Conservation (phyloP, 2,113 vertebrate species). For the Hippocampus guttulatus region DNA sequence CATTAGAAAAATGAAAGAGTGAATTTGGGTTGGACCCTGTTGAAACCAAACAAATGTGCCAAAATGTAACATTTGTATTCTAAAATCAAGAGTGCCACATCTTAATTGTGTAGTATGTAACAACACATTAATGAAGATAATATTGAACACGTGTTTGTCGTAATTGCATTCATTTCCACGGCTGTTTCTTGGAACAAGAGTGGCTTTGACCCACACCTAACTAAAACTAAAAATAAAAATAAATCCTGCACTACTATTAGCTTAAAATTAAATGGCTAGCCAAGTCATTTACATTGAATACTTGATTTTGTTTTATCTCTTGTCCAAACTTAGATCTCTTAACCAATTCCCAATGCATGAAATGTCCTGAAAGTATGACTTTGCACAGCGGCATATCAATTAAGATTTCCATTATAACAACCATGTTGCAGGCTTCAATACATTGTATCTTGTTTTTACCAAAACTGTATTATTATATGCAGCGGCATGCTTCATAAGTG, state of each 20-base stretch:
- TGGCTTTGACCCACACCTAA: too few relatives aligned
- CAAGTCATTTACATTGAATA: not conserved
- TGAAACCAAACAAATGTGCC: not conserved
- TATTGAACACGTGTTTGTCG: too few relatives aligned
- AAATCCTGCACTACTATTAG: not conserved
- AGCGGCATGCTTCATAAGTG: constrained; percentile 23
- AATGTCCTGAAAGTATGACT: not conserved
- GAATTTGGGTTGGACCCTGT: not conserved
- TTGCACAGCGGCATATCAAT: not conserved
- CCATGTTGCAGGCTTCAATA: not conserved
- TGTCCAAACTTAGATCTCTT: not conserved
- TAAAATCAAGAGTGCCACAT: not conserved
- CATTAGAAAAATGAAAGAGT: not conserved
- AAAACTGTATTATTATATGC: not conserved
- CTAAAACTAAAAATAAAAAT: too few relatives aligned
- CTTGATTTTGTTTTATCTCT: not conserved
- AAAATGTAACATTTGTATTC: not conserved
- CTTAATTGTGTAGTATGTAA: not conserved
- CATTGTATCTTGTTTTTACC: not conserved
- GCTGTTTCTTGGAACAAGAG: too few relatives aligned
- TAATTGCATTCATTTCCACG: too few relatives aligned
- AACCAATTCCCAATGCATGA: not conserved
- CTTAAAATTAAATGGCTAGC: not conserved
- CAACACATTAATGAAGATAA: too few relatives aligned
- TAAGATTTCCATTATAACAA: too few relatives aligned